phyloP scores from a whole-genome alignment of 2,888 invertebrate genomes.

The Celastrina argiolus region DNA sequence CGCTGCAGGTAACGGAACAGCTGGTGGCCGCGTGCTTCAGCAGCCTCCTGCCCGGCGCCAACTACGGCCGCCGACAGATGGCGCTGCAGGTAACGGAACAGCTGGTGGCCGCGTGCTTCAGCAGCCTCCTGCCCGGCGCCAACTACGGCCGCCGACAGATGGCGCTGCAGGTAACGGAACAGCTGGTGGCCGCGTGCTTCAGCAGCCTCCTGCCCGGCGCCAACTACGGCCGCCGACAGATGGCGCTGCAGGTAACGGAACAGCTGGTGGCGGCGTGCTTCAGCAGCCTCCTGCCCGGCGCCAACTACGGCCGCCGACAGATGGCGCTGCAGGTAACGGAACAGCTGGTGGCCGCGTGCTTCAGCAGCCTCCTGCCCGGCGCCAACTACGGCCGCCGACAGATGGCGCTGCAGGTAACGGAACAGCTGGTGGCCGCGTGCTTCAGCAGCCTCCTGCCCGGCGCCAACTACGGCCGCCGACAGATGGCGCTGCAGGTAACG shows the following conservation, averaged over 20 bases:
- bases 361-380: slow-evolving; percentile 77
- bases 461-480: slow-evolving; percentile 80
- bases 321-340: slow-evolving; percentile 69
- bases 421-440: slow-evolving; percentile 67
- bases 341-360: slow-evolving; percentile 68
- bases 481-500: slow-evolving; percentile 70
- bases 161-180: slow-evolving; percentile 64
- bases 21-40: too few species aligned
- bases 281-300: slow-evolving; percentile 77
- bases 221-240: slow-evolving; percentile 79
- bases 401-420: slow-evolving; percentile 68
- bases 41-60: slow-evolving; percentile 80
- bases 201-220: slow-evolving; percentile 79
- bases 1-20: slow-evolving; percentile 59
- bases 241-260: slow-evolving; percentile 67
- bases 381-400: slow-evolving; percentile 80
- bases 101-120: slow-evolving; percentile 39
- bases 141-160: slow-evolving; percentile 80
- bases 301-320: slow-evolving; percentile 80
- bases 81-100: slow-evolving; percentile 61
- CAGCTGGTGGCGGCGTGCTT: slow-evolving; percentile 72
- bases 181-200: slow-evolving; percentile 71
- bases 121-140: slow-evolving; percentile 78
- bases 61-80: slow-evolving; percentile 78
- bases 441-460: slow-evolving; percentile 78